Conservation (phyloP, 2,797 vertebrate genomes). For the Adrianichthys oophorus region DNA sequence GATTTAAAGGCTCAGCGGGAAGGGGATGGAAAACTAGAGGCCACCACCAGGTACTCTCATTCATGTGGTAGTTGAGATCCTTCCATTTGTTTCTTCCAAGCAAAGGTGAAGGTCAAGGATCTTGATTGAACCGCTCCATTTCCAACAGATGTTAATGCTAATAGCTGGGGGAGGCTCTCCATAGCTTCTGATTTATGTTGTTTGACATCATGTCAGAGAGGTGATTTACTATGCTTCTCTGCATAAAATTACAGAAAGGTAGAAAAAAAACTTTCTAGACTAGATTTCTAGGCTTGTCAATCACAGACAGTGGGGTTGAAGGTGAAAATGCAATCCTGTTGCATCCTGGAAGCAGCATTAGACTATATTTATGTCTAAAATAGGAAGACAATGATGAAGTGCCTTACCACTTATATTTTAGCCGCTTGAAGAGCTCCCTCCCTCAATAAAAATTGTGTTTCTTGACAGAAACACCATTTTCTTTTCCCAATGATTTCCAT, state of each 20-base stretch:
- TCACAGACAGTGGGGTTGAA: too few relatives aligned
- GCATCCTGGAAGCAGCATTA: too few relatives aligned
- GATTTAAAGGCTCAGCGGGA: slow-evolving; percentile 66
- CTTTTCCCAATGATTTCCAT: too few relatives aligned
- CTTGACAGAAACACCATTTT: too few relatives aligned
- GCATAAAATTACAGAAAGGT: not conserved
- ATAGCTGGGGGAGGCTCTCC: slow-evolving; percentile 47
- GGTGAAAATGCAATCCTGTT: too few relatives aligned
- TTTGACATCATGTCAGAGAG: slow-evolving; percentile 51
- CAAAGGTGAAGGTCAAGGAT: slow-evolving; percentile 57
- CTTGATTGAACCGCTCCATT: slow-evolving; percentile 45
- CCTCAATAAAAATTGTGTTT: too few relatives aligned
- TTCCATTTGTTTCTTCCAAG: slow-evolving; percentile 38
- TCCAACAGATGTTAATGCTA: slow-evolving; percentile 52
- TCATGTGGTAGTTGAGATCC: slow-evolving; percentile 49
- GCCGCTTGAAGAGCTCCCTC: not conserved
- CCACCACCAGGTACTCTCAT: slow-evolving; percentile 59
- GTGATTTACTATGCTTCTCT: slow-evolving; percentile 39
- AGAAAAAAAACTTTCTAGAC: slow-evolving; percentile 9
- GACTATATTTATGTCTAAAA: not conserved
- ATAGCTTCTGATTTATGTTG: slow-evolving; percentile 50
- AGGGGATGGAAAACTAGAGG: slow-evolving; percentile 51
- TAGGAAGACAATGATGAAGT: too few relatives aligned
- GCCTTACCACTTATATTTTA: not conserved
- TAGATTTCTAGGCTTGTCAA: not conserved